Evolutionary conservation across 1,140 invertebrate genomes (phyloP), one percentile per base, ranked within the genome.

Genomic region (Zaprionus tsacasi): DNA sequence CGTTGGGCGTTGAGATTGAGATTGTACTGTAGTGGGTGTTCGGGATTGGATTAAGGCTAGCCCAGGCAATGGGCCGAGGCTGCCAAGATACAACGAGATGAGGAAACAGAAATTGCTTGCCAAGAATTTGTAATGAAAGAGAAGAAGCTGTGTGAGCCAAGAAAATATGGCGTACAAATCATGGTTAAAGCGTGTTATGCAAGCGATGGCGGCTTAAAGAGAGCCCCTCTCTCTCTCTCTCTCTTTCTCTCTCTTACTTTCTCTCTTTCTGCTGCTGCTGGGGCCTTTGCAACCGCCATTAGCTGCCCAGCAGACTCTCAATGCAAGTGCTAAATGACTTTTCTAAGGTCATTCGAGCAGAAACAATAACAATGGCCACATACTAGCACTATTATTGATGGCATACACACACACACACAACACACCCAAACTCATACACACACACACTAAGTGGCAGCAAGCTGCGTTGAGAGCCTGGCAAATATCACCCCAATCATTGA

Each of bases 101-200:
- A 21, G 27, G 48, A 68, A 68, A 56, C 40, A 38, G 38, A 10
- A 3, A 52, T 79, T 65, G 45, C 60, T 78, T 79, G 79, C 70
- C 79, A 82, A 70, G 65, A 82, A 81, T 78, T 69, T 71, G 36
- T 55, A 54, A 66, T 79, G 58, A 60, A 60, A 50, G 40, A n/a
- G 40, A 35, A 45, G 40, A 70, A 70, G 61, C 64, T 50, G 15
- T 54, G 17, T 45, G 69, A 60, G 77, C 60, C 77, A 77, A 77
- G 40, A 74, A 64, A 64, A 40, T 45, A 45, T 64, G 21, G 35
- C 48, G 79, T 64, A 70, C 70, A 67, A 79, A 45, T 75, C 70
- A 80, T 64, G 69, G 68, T 70, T 48, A 79, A 40, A 65, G 21
- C 11, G 45, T 57, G 27, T 33, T 33, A 55, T 65, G 56, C 36